Base-by-base conservation (phyloP, 2,888 invertebrate species). In the Alloscopus bannaensis region DNA sequence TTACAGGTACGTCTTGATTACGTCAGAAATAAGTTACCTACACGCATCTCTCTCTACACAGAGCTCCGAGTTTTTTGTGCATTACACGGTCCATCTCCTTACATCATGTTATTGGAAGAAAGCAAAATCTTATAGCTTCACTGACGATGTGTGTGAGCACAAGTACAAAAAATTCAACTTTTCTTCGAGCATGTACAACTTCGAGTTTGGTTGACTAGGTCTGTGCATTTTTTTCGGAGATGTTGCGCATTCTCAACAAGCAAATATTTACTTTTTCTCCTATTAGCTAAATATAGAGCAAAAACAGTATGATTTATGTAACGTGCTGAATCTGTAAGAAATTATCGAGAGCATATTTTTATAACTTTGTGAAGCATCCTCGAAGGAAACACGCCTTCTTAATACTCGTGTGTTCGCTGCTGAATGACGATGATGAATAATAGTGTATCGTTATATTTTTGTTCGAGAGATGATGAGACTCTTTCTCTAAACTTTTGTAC, bases 1-100 rank as follows among this genome's bases (percentile, higher is more conserved):
- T 86, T 93, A 95, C 88, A 84, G 83, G 84, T 84, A 83, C 36
- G 26, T 13, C 11, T n/a, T n/a, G n/a, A n/a, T n/a, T n/a, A n/a
- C n/a, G n/a, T n/a, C n/a, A n/a, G n/a, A n/a, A n/a, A n/a, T n/a
- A n/a, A n/a, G n/a, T n/a, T n/a, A n/a, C n/a, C n/a, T n/a, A n/a
- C n/a, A n/a, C n/a, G n/a, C n/a, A 36, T 36, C 36, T 36, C 36
- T 36, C 36, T 36, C 36, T 36, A 8, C 36, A 6, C 36, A 36
- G n/a, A n/a, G n/a, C n/a, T n/a, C n/a, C n/a, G n/a, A n/a, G n/a
- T n/a, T n/a, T n/a, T n/a, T n/a, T n/a, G n/a, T n/a, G n/a, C n/a
- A n/a, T n/a, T n/a, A n/a, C n/a, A n/a, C n/a, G n/a, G n/a, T n/a
- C n/a, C n/a, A n/a, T n/a, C n/a, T n/a, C n/a, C n/a, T n/a, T n/a